Conservation (phyloP, 2,888 invertebrate genomes). For the Cabera pusaria region DNA sequence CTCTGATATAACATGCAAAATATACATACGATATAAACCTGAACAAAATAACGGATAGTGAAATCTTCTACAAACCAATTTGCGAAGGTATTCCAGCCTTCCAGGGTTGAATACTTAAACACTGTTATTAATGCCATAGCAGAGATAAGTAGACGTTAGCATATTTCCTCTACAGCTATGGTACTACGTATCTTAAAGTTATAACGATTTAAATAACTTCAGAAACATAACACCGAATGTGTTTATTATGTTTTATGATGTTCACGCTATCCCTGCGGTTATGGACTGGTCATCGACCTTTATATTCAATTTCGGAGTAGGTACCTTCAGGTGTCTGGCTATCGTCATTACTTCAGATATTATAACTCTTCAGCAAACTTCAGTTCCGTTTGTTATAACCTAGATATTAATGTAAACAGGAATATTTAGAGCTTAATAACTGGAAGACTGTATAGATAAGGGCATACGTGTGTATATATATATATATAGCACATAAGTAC, state of each 20-base stretch:
- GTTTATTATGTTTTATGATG: constrained; percentile 14
- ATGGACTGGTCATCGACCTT: constrained; percentile 50
- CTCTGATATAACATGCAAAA: too few relatives aligned
- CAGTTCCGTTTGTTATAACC: constrained; percentile 18
- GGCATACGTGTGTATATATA: constrained; percentile 3
- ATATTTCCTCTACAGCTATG: too few relatives aligned
- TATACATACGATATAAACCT: too few relatives aligned
- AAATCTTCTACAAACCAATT: too few relatives aligned
- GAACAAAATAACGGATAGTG: too few relatives aligned
- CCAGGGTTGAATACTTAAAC: too few relatives aligned
- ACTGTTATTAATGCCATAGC: too few relatives aligned
- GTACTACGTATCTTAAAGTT: too few relatives aligned
- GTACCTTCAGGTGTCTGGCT: constrained; percentile 30
- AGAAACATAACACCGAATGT: constrained; percentile 9
- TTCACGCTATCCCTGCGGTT: constrained; percentile 31
- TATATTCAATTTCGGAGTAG: constrained; percentile 33
- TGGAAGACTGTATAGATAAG: not conserved
- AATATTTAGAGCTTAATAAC: constrained; percentile 3
- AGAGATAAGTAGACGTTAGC: too few relatives aligned
- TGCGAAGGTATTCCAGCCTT: too few relatives aligned
- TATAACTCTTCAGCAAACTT: constrained; percentile 6
- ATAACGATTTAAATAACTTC: too few relatives aligned
- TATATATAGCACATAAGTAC: too few relatives aligned
- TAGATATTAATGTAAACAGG: constrained; percentile 14
- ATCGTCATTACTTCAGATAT: constrained; percentile 27